phyloP scores from a whole-genome alignment of 2,113 vertebrate genomes.

The Apodemus speciosus region DNA sequence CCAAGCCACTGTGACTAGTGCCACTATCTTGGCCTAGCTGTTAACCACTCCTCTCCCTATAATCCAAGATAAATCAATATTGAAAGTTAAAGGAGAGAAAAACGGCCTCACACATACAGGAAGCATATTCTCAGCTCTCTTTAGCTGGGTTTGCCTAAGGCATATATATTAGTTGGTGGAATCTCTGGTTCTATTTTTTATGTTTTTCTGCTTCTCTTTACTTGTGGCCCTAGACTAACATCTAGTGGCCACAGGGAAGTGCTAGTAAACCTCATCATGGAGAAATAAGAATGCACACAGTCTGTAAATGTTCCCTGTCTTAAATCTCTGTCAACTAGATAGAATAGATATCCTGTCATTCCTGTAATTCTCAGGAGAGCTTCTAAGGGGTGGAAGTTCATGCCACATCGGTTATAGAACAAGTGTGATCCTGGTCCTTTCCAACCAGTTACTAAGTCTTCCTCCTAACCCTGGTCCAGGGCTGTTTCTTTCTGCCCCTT shows the following conservation, averaged over 20 bases:
- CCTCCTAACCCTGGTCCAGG: neutral
- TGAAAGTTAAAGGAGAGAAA: conserved; percentile 5
- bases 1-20: neutral
- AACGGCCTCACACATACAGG: neutral
- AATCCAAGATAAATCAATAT: conserved; percentile 21
- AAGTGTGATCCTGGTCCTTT: neutral
- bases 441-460: neutral
- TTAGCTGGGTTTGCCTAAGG: neutral
- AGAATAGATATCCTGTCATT: neutral
- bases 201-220: conserved; percentile 1
- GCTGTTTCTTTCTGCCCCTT: neutral
- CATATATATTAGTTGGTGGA: neutral
- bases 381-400: neutral
- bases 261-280: neutral
- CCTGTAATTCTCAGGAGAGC: neutral
- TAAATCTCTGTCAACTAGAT: neutral
- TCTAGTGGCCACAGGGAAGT: neutral
- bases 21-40: neutral
- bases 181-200: neutral
- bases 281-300: neutral
- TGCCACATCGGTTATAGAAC: neutral
- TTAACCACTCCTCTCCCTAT: neutral
- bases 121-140: conserved; percentile 9
- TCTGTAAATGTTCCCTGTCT: neutral
- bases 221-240: conserved; percentile 52